Evolutionary conservation across 2,888 invertebrate species (phyloP).

Genomic region (Thymelicus lineola): DNA sequence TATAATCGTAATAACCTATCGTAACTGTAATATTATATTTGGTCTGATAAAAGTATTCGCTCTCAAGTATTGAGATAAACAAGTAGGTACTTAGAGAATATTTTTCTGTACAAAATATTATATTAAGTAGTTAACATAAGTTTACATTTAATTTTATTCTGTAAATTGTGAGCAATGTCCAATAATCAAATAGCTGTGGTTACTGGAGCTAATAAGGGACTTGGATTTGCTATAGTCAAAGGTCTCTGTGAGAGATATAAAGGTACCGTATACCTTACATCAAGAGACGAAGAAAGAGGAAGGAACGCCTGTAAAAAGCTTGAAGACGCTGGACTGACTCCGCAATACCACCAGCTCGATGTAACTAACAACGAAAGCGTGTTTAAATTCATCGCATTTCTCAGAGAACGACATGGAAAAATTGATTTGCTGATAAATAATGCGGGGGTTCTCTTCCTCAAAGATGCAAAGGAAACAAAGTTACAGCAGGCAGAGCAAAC

Average conservation of each 20-base stretch:
- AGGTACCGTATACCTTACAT: conserved; percentile 89
- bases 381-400: conserved; percentile 76
- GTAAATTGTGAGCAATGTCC: conserved; percentile 48
- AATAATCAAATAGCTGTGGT: conserved; percentile 75
- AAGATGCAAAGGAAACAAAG: conserved; percentile 66
- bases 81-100: neutral
- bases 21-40: neutral
- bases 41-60: neutral
- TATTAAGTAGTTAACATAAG: too few relatives aligned
- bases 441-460: conserved; percentile 84
- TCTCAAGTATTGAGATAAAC: neutral
- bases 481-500: conserved; percentile 65
- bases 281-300: conserved; percentile 86
- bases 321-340: conserved; percentile 73
- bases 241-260: conserved; percentile 87
- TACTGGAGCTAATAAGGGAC: conserved; percentile 91
- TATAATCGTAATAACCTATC: neutral
- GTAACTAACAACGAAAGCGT: conserved; percentile 86
- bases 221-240: conserved; percentile 88
- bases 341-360: conserved; percentile 89
- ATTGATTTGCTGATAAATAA: conserved; percentile 91
- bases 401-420: conserved; percentile 85
- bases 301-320: conserved; percentile 83
- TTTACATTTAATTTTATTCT: neutral
- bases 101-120: neutral